A percentile compares a stretch with the other conserved stretches of the same genome.
Evolutionary conservation across 2,113 vertebrate species (phyloP).

Genomic region (Pterophyllum scalare): DNA sequence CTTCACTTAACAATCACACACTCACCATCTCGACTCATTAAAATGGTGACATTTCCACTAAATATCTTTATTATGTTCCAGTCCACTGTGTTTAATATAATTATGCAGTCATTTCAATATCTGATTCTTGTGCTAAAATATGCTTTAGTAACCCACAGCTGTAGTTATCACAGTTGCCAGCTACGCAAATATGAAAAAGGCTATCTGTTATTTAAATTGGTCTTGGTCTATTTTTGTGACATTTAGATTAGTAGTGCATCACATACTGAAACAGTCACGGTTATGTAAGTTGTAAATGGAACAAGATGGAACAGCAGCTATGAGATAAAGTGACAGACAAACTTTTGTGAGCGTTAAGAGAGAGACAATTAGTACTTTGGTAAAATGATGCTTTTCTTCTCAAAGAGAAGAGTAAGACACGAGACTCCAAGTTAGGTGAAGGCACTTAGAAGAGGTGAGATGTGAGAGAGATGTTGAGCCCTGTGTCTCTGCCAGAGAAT

Average conservation of each 20-base stretch:
- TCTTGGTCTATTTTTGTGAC: background rate
- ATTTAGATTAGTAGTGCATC: background rate
- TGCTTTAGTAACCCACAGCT: background rate
- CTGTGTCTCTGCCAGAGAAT: background rate
- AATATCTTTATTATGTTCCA: background rate
- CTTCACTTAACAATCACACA: background rate
- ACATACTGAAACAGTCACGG: background rate
- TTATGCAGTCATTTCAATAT: background rate
- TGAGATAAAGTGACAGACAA: background rate
- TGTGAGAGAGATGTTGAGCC: background rate
- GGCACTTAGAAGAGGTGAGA: background rate
- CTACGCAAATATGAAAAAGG: background rate
- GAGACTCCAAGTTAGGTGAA: conserved; percentile 15
- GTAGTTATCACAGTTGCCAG: background rate
- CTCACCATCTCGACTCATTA: background rate
- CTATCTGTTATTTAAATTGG: background rate
- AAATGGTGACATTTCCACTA: background rate
- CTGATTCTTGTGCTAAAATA: background rate
- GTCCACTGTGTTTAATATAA: background rate
- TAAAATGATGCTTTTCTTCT: background rate
- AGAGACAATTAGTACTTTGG: conserved; percentile 1
- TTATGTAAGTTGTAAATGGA: background rate
- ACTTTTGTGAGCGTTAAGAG: background rate
- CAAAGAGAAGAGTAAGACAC: background rate
- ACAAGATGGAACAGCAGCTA: background rate